Conservation (phyloP, 2,113 vertebrate genomes). For the Calidris pugnax region DNA sequence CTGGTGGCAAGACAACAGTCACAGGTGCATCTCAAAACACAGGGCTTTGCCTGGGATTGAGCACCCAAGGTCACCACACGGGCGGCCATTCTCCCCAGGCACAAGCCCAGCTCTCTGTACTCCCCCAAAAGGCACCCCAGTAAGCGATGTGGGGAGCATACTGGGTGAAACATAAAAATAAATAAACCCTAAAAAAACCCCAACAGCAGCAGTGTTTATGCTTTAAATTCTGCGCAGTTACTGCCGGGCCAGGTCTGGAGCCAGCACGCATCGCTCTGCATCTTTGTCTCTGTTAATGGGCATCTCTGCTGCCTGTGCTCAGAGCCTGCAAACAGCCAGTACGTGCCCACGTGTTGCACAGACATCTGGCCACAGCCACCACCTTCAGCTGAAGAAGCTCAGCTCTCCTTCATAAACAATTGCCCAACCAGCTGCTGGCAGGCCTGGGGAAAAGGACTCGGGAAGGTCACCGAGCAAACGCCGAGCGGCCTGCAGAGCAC, state of each 20-base stretch:
- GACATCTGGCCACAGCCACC: constrained; percentile 9
- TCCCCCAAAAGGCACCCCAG: not conserved
- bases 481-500: not conserved
- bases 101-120: not conserved
- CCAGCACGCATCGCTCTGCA: not conserved
- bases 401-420: not conserved
- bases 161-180: not conserved
- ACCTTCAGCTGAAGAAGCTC: constrained; percentile 10
- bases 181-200: too few relatives aligned
- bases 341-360: not conserved
- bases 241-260: not conserved
- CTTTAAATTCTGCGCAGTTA: not conserved
- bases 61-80: not conserved
- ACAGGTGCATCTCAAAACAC: not conserved
- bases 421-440: not conserved
- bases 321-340: not conserved
- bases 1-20: not conserved
- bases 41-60: not conserved
- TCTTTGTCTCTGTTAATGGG: not conserved
- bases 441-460: not conserved
- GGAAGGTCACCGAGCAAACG: not conserved
- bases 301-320: not conserved
- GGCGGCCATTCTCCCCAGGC: not conserved
- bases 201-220: not conserved
- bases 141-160: not conserved